These are phyloP conservation scores for Druceiella hillmani DNA, from an alignment of 2,888 invertebrate genomes.

Conservation along the genomic window DNA sequence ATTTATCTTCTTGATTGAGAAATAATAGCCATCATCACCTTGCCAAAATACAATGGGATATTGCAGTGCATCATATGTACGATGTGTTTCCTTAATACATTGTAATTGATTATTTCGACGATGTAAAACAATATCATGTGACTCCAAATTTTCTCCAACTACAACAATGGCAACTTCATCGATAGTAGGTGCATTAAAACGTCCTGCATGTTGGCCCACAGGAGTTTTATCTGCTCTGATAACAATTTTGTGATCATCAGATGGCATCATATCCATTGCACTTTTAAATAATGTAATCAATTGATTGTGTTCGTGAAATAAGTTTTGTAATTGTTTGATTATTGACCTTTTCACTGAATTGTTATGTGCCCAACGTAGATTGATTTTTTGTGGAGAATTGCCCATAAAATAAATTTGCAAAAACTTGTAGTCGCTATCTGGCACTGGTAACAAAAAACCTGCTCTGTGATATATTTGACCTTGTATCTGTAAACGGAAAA, in stretches of 20 bases:
- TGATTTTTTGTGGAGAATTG: slow-evolving; percentile 8
- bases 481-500: slow-evolving; percentile 13
- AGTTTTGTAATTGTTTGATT: slow-evolving; percentile 25
- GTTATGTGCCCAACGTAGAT: slow-evolving; percentile 9
- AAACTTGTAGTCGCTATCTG: slow-evolving; percentile 12
- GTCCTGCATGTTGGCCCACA: slow-evolving; percentile 25
- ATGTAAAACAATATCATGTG: slow-evolving; percentile 29
- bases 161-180: slow-evolving; percentile 23
- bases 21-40: slow-evolving; percentile 24
- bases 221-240: slow-evolving; percentile 29
- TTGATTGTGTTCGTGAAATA: slow-evolving; percentile 23
- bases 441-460: slow-evolving; percentile 11
- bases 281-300: slow-evolving; percentile 24
- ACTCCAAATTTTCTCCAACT: slow-evolving; percentile 19
- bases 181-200: slow-evolving; percentile 28
- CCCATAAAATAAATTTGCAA: slow-evolving; percentile 15
- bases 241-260: slow-evolving; percentile 27
- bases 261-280: slow-evolving; percentile 27
- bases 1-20: slow-evolving; percentile 22
- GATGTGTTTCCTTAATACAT: slow-evolving; percentile 28
- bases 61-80: slow-evolving; percentile 31
- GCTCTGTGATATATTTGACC: slow-evolving; percentile 15
- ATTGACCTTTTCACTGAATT: slow-evolving; percentile 19
- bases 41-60: slow-evolving; percentile 26
- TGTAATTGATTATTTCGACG: slow-evolving; percentile 26